Conservation (phyloP, 2,797 vertebrate genomes). For the Acanthis flammea region DNA sequence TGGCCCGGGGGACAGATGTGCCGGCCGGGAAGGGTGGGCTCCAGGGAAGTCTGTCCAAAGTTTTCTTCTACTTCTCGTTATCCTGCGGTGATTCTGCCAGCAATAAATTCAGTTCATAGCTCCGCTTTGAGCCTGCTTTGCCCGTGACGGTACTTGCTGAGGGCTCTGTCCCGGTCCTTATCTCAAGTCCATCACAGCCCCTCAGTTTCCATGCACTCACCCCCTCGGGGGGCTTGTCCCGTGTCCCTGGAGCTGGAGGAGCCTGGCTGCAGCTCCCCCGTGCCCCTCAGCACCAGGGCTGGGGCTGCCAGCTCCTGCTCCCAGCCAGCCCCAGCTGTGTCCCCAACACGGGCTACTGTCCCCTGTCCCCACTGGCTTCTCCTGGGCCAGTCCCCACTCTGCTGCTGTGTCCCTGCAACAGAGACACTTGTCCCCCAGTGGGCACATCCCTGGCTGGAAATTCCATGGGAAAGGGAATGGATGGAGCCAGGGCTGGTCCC, state of each 20-base stretch:
- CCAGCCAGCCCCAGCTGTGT: rapidly evolving
- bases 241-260: background rate
- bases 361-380: background rate
- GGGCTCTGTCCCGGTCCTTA: background rate
- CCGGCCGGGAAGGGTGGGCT: background rate
- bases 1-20: background rate
- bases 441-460: background rate
- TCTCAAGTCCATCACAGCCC: background rate
- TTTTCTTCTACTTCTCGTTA: background rate
- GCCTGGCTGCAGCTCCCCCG: background rate
- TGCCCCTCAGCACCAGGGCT: background rate
- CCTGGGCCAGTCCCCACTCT: background rate
- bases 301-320: background rate
- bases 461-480: rapidly evolving
- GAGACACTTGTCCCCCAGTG: rapidly evolving
- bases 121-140: background rate
- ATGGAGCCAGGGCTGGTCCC: background rate
- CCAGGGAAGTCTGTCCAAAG: rapidly evolving
- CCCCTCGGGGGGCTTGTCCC: rapidly evolving
- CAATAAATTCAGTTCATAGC: too few relatives aligned
- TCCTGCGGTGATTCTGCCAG: background rate
- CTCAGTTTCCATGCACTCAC: rapidly evolving
- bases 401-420: background rate
- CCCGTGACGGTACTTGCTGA: rapidly evolving
- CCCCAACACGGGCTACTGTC: background rate